Percentiles rank a stretch among this genome's conserved stretches.
Conservation (phyloP, 2,797 vertebrate species). For the Percopsis omiscomaycus region DNA sequence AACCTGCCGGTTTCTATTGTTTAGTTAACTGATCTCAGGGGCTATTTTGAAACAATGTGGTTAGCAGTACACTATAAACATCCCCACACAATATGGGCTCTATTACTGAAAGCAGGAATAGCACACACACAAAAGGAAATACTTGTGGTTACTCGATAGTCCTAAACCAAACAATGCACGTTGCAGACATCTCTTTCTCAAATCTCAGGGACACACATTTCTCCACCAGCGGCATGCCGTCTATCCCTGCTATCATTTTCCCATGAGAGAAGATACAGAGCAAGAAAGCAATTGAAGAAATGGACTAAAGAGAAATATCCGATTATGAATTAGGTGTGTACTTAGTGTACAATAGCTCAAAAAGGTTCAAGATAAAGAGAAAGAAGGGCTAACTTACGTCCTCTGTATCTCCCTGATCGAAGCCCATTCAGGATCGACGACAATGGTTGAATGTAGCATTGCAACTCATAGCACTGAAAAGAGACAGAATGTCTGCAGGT, state of each 20-base stretch:
- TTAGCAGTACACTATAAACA: conserved; percentile 5
- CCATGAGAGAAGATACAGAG: neutral
- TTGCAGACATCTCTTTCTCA: conserved; percentile 41
- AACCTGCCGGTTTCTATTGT: conserved; percentile 9
- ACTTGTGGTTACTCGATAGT: conserved; percentile 49
- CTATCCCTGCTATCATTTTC: conserved; percentile 32
- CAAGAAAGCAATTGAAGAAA: neutral
- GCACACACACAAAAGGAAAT: conserved; percentile 43
- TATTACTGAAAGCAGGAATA: conserved; percentile 22
- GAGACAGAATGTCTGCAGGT: conserved; percentile 4
- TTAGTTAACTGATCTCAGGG: neutral
- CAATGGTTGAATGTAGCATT: conserved; percentile 82
- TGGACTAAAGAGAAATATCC: neutral
- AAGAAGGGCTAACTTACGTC: conserved; percentile 73
- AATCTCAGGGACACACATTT: conserved; percentile 45
- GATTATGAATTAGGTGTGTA: neutral
- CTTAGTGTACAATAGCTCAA: neutral
- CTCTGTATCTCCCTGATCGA: conserved; percentile 80
- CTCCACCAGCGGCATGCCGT: conserved; percentile 20
- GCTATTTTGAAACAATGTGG: conserved; percentile 16
- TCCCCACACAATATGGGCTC: conserved; percentile 19
- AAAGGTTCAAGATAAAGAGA: conserved; percentile 3
- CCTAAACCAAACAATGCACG: conserved; percentile 30
- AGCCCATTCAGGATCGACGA: conserved; percentile 81
- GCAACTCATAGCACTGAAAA: conserved; percentile 78